A percentile compares a stretch with the other conserved stretches of the same genome.
Conservation (phyloP, 2,113 vertebrate genomes). For the Eurypyga helias region DNA sequence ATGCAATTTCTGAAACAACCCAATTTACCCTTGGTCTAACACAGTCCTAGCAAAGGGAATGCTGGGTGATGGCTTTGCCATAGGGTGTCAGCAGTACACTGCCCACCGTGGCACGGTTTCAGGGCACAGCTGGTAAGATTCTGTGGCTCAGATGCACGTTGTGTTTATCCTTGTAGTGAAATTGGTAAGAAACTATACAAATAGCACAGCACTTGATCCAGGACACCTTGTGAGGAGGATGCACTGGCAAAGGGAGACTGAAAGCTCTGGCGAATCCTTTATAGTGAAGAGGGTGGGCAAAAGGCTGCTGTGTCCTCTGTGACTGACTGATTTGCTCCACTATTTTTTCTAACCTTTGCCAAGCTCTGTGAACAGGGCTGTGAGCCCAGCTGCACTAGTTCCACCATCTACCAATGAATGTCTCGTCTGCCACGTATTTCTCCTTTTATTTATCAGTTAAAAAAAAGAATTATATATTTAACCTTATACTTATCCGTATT, state of each 20-base stretch:
- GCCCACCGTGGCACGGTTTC: accelerated
- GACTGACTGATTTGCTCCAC: background rate
- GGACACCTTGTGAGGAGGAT: background rate
- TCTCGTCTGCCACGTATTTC: background rate
- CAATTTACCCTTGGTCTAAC: background rate
- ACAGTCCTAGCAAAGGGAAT: background rate
- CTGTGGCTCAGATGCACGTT: background rate
- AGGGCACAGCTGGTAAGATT: background rate
- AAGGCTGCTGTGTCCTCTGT: background rate
- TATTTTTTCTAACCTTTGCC: background rate
- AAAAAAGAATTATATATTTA: background rate
- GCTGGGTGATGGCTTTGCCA: background rate
- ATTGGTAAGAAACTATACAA: background rate
- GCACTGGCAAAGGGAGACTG: background rate
- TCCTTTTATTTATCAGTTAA: background rate
- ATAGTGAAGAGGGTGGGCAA: background rate
- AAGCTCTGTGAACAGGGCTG: background rate
- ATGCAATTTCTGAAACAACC: background rate
- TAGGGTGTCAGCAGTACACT: background rate
- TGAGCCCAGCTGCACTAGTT: background rate
- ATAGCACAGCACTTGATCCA: background rate
- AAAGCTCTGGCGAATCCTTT: background rate
- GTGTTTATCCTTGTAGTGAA: background rate
- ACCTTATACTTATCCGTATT: background rate
- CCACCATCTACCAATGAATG: accelerated